Percentiles rank a stretch among this genome's conserved stretches.
phyloP scores from a whole-genome alignment of 2,888 invertebrate genomes.

The Malachius bipustulatus region DNA sequence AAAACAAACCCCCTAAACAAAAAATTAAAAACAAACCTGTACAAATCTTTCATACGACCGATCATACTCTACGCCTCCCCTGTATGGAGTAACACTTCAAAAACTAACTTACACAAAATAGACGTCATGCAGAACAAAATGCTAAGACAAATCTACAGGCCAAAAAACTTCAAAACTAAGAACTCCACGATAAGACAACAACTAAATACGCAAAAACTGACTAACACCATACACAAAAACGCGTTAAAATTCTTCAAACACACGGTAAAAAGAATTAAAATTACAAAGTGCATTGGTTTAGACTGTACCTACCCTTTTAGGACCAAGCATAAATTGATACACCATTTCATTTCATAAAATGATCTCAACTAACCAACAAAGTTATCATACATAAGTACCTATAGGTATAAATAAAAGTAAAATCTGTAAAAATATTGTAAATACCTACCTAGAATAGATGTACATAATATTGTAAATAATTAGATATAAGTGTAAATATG shows the following conservation, averaged over 20 bases:
- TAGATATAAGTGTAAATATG: no score
- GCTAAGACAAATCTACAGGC: conserved; percentile 2
- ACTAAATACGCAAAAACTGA: neutral
- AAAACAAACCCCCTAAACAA: neutral
- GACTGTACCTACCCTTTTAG: no score
- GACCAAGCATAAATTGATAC: no score
- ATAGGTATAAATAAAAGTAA: no score
- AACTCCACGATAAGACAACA: neutral
- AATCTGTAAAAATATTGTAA: no score
- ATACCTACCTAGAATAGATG: no score
- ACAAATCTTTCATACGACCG: conserved; percentile 6
- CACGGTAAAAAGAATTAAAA: conserved; percentile 4
- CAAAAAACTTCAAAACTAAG: neutral
- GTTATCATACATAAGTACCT: no score
- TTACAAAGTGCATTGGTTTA: no score
- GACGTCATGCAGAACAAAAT: conserved; percentile 1
- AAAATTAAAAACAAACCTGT: conserved; percentile 6
- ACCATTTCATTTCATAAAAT: no score
- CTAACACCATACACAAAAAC: neutral
- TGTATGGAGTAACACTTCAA: neutral
- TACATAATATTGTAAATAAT: no score
- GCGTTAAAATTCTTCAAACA: neutral
- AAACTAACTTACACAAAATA: conserved; percentile 1
- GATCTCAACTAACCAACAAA: no score
- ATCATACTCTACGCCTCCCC: conserved; percentile 5